These are phyloP conservation scores for Prionailurus bengalensis DNA, from an alignment of 2,113 vertebrate genomes.

Conservation along the genomic window DNA sequence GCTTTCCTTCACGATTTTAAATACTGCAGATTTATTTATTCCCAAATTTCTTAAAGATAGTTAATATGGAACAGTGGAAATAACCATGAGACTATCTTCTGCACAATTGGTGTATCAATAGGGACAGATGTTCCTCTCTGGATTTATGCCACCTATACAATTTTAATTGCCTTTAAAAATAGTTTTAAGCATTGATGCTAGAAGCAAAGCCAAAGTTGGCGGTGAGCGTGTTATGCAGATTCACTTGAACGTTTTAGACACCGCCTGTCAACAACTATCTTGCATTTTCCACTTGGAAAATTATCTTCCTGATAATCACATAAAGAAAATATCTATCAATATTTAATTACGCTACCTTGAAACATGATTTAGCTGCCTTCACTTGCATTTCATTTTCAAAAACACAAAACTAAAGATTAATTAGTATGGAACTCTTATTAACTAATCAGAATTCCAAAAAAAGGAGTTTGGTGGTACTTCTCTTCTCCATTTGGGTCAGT, in stretches of 20 bases:
- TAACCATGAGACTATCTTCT: background rate
- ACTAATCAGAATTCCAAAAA: background rate
- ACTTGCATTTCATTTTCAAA: background rate
- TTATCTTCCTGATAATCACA: background rate
- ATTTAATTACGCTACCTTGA: background rate
- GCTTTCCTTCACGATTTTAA: background rate
- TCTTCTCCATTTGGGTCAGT: background rate
- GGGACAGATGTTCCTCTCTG: slow-evolving; percentile 39
- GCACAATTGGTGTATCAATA: background rate
- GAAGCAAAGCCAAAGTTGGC: background rate
- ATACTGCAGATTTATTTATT: background rate
- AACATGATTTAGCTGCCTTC: background rate
- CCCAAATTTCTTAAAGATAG: background rate
- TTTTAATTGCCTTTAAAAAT: slow-evolving; percentile 38
- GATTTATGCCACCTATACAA: slow-evolving; percentile 26
- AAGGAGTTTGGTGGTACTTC: background rate
- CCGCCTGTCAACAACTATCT: background rate
- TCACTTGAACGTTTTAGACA: background rate
- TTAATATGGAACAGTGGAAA: background rate
- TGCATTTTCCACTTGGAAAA: background rate
- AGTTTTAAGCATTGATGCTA: background rate
- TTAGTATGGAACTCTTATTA: background rate
- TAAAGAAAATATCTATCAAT: background rate
- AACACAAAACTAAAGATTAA: background rate
- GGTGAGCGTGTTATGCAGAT: background rate